Percentiles rank a stretch among this genome's conserved stretches.
These are phyloP conservation scores for Alfaro cultratus DNA, from an alignment of 2,797 vertebrate genomes.

Conservation along the genomic window DNA sequence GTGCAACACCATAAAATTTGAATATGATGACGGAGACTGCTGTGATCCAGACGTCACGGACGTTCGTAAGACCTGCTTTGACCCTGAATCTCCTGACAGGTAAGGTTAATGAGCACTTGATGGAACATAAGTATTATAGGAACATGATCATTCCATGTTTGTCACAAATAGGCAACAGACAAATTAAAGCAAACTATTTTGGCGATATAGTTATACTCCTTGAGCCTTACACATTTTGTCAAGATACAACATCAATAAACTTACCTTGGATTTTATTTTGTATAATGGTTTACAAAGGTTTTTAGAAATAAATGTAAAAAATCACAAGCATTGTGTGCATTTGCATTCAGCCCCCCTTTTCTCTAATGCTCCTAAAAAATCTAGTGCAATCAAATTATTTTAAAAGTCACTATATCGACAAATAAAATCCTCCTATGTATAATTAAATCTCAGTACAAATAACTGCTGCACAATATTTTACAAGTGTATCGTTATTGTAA, in stretches of 20 bases:
- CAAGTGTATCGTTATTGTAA: background rate
- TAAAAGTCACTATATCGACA: background rate
- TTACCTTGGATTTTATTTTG: background rate
- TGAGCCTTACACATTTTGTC: background rate
- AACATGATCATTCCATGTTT: background rate
- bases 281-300: background rate
- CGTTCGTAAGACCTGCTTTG: constrained; percentile 91
- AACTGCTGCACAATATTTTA: background rate
- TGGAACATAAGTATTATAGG: background rate
- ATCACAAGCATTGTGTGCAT: background rate
- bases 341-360: background rate
- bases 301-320: background rate
- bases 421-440: background rate
- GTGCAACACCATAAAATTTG: constrained; percentile 93
- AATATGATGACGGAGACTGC: constrained; percentile 97
- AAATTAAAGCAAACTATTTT: background rate
- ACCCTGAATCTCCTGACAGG: constrained; percentile 92
- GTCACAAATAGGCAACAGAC: background rate
- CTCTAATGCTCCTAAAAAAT: background rate
- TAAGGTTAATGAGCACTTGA: constrained; percentile 67
- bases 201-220: background rate
- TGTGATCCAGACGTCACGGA: constrained; percentile 87
- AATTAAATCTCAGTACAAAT: background rate
- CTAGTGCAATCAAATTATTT: background rate
- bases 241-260: background rate